Evolutionary conservation across 1,140 invertebrate genomes (phyloP), one percentile per base, ranked within the genome.

Genomic region (Nymphalis io): DNA sequence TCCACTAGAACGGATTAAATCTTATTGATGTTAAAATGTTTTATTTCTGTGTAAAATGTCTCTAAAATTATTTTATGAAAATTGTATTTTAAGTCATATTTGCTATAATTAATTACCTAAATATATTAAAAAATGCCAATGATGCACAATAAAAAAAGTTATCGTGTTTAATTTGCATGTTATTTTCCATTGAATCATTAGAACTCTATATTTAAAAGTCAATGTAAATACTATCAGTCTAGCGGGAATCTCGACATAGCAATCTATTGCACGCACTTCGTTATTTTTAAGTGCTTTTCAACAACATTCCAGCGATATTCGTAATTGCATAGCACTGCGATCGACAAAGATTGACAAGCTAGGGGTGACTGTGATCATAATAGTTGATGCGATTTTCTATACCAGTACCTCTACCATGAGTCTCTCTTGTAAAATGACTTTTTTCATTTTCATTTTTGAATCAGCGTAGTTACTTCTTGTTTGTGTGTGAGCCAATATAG

Each of bases 241-340:
- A 3, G n/a, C 27, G 27, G 27, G n/a, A 2, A 46, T 18, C 44
- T 16, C 15, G 44, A 46, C 44, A 16, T 46, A 5, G 44, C 44
- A 46, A 16, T 46, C 44, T 46, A 16, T 46, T 46, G 44, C n/a
- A 46, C 44, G 44, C 44, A 46, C 44, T 46, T 46, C 44, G 44
- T 46, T 46, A 46, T 46, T 46, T 42, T 46, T 46, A 46, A 46
- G 44, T 46, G 44, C 44, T 46, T n/a, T 46, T 46, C 44, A 46
- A 46, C 44, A 46, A 46, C n/a, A 46, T 46, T 46, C 15, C 15
- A n/a, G 44, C 44, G 44, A 18, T 46, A 46, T 16, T 18, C 16
- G 16, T 46, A 46, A 46, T 46, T 46, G 44, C 44, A 46, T n/a
- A n/a, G 15, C 44, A 46, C 44, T 46, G 44, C 44, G 13, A 46